Evolutionary conservation across 1,140 invertebrate genomes (phyloP).

Genomic region (Drosophila kikkawai): DNA sequence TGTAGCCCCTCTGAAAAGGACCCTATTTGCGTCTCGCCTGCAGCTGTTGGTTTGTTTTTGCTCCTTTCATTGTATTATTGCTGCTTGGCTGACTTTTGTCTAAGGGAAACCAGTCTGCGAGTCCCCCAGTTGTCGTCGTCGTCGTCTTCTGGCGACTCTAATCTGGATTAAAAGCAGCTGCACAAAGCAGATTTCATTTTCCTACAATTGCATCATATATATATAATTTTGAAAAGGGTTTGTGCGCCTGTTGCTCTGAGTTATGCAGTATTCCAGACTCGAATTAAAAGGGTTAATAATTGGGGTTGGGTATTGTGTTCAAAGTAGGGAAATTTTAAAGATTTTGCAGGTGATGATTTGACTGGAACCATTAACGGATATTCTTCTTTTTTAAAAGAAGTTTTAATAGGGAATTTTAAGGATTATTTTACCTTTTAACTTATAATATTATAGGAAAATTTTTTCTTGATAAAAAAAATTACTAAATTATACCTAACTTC

Average conservation of each 20-base stretch:
- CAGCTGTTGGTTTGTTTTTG: constrained; percentile 52
- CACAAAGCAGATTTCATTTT: constrained; percentile 36
- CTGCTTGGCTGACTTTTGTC: constrained; percentile 63
- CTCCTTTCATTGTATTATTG: constrained; percentile 64
- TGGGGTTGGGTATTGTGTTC: not conserved
- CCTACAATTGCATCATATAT: constrained; percentile 25
- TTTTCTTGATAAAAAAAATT: too few species aligned
- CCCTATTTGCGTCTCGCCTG: constrained; percentile 56
- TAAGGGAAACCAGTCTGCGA: constrained; percentile 20
- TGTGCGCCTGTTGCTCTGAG: constrained; percentile 31
- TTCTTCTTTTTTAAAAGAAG: too few species aligned
- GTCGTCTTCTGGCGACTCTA: constrained; percentile 17
- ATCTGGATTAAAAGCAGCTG: constrained; percentile 44
- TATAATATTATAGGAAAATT: too few species aligned
- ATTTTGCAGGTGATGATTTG: not conserved
- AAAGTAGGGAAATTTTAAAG: too few species aligned
- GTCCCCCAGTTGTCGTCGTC: constrained; percentile 10
- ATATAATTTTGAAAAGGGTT: not conserved
- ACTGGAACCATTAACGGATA: too few species aligned
- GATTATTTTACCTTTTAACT: too few species aligned
- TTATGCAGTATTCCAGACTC: constrained; percentile 3
- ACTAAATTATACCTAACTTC: too few species aligned
- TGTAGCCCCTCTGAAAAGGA: constrained; percentile 5
- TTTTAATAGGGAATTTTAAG: too few species aligned
- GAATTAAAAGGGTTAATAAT: not conserved